Base-by-base conservation (phyloP, 2,113 vertebrate species). In the Mesoclemmys tuberculata region DNA sequence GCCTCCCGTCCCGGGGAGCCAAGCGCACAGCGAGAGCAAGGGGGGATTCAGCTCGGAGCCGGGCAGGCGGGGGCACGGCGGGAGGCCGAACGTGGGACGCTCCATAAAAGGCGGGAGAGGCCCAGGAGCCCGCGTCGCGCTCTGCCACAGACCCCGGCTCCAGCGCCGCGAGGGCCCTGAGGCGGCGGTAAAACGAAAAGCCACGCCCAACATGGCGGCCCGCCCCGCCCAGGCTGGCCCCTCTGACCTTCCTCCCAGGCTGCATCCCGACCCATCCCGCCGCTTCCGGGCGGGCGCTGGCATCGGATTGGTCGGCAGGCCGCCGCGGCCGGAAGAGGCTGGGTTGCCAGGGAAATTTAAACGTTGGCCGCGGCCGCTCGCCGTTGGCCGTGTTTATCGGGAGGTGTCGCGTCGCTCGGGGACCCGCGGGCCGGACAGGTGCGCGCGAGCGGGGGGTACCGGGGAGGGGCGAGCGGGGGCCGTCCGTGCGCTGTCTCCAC, bases 191-290 rank as follows among this genome's bases (percentile, higher is more conserved):
- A n/a, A n/a, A n/a, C n/a, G n/a, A n/a, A 7, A 1, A 1, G 3
- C 22, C 18, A 31, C 10, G 12, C 24, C 16, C 29, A 12, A 5
- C 31, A 19, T 29, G 48, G 41, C 35, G 11, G 13, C 52, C 13
- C 1, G 29, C 27, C 21, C 1, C 2, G 0, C 10, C 5, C 13
- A 1, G 2, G 3, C 1, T 1, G 1, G 1, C 3, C 48, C 6
- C 0, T 0, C 1, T 58, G 29, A 55, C 90, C 71, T 46, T 44
- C 54, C 11, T 90, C 82, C 90, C 90, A 48, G 35, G 68, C 3
- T 4, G 10, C 64, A 10, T 7, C 3, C 31, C 56, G 10, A 2
- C 3, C 4, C 4, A 16, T 4, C 27, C 41, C 54, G 3, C 83
- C 74, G 3, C 4, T 54, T 85, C 91, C 82, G 38, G 11, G 5